These are phyloP conservation scores for Ricordea florida DNA, from an alignment of 92 coral and sea anemone species.

Conservation along the genomic window DNA sequence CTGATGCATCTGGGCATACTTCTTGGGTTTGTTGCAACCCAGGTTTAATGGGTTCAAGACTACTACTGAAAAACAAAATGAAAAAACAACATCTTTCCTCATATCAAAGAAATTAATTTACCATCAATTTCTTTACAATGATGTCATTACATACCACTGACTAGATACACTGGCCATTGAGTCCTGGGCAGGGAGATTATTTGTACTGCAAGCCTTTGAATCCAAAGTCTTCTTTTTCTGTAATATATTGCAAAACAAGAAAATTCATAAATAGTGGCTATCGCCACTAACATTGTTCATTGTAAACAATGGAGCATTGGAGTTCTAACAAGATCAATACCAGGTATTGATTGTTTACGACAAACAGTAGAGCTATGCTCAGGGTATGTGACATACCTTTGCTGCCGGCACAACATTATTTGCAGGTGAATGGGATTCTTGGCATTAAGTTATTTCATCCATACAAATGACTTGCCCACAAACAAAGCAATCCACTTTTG, in stretches of 20 bases:
- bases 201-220: neutral
- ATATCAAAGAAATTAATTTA: slow-evolving; percentile 8
- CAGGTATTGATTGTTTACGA: neutral
- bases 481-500: slow-evolving; percentile 21
- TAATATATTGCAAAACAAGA: neutral
- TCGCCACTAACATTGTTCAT: too few relatives aligned
- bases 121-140: slow-evolving; percentile 8
- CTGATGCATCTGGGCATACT: slow-evolving; percentile 16
- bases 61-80: neutral
- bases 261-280: too few relatives aligned
- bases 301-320: neutral
- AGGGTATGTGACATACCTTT: slow-evolving; percentile 13
- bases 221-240: slow-evolving; percentile 17
- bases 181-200: slow-evolving; percentile 4
- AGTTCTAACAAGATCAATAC: neutral
- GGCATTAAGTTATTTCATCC: slow-evolving; percentile 18
- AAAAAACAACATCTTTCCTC: slow-evolving; percentile 4
- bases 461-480: slow-evolving; percentile 28
- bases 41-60: slow-evolving; percentile 22
- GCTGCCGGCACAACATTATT: slow-evolving; percentile 11
- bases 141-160: slow-evolving; percentile 17
- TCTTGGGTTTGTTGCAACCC: slow-evolving; percentile 4
- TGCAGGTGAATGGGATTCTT: slow-evolving; percentile 19
- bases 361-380: slow-evolving; percentile 14
- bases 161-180: slow-evolving; percentile 11